A percentile compares a stretch with the other conserved stretches of the same genome.
Evolutionary conservation across 2,797 vertebrate species (phyloP).

Genomic region (Acanthurus leucopareius): DNA sequence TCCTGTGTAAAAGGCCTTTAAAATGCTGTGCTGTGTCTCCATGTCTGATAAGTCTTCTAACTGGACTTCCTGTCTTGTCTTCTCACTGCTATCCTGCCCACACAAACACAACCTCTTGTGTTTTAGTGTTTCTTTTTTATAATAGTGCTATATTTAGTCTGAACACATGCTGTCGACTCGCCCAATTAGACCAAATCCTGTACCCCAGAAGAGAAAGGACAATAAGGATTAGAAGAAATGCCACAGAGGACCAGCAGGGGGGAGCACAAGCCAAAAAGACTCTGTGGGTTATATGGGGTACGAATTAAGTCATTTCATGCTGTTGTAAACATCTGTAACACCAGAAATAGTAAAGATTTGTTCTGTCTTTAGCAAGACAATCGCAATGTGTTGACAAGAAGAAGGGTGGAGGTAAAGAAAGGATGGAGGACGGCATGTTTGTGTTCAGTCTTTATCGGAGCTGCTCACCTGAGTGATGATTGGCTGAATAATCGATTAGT

Average conservation of each 20-base stretch:
- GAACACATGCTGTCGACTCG: not conserved
- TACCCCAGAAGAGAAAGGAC: not conserved
- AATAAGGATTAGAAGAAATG: conserved; percentile 10
- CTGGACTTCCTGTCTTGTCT: not conserved
- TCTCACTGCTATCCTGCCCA: not conserved
- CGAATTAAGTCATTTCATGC: not conserved
- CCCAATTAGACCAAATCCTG: not conserved
- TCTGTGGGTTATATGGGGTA: not conserved
- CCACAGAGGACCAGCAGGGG: not conserved
- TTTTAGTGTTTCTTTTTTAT: not conserved
- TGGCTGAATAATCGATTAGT: no score
- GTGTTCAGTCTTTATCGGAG: not conserved
- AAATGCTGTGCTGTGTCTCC: not conserved
- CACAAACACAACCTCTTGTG: not conserved
- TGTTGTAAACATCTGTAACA: not conserved
- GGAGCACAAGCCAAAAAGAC: not conserved
- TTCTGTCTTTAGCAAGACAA: not conserved
- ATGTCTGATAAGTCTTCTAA: not conserved
- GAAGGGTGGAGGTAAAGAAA: not conserved
- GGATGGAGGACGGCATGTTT: no score
- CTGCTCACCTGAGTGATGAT: not conserved
- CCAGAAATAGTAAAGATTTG: not conserved
- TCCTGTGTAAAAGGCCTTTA: not conserved
- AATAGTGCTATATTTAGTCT: conserved; percentile 8
- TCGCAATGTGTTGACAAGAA: not conserved